Evolutionary conservation across 2,113 vertebrate genomes (phyloP), one percentile per base, ranked within the genome.

Genomic region (Mesitornis unicolor): DNA sequence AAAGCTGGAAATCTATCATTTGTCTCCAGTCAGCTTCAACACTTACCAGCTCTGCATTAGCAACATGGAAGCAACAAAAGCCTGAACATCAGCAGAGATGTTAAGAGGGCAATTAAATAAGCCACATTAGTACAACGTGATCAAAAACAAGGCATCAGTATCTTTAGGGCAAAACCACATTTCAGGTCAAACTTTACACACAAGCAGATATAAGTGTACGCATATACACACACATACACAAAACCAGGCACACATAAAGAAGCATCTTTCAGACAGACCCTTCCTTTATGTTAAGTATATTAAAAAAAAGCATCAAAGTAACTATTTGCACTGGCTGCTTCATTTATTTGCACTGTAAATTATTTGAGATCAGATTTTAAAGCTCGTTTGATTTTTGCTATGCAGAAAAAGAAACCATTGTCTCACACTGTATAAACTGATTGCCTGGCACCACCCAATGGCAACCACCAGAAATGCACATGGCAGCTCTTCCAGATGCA

Each of bases 401-500:
- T 7, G n/a, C 48, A 84, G 38, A 67, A 76, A 94, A 89, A 82
- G 95, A 85, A 93, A 85, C 73, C 61, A 81, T 97, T 96, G 89
- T 97, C 82, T 96, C 17, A 1, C 6, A 7, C 21, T 42, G 84
- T 60, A 84, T 97, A 97, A 63, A 64, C 92, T 88, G 98, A 97
- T 98, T 76, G 96, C 87, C 96, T 98, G 97, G 97, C 98, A 97
- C 98, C 98, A 98, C 98, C 98, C 96, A 94, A 97, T 98, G 98
- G 98, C 91, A 88, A 83, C 65, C 65, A 40, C 38, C 43, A 95
- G 97, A 98, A 98, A 90, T 96, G 96, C 98, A 98, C 54, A 54
- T 79, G 38, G 51, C 64, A 74, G 26, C 5, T 59, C 29, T 29
- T 48, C 8, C 53, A 84, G 43, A 53, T 33, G 35, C 21, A 14